Evolutionary conservation across 2,888 invertebrate species (phyloP).

Genomic region (Arrhopalites spinosus): DNA sequence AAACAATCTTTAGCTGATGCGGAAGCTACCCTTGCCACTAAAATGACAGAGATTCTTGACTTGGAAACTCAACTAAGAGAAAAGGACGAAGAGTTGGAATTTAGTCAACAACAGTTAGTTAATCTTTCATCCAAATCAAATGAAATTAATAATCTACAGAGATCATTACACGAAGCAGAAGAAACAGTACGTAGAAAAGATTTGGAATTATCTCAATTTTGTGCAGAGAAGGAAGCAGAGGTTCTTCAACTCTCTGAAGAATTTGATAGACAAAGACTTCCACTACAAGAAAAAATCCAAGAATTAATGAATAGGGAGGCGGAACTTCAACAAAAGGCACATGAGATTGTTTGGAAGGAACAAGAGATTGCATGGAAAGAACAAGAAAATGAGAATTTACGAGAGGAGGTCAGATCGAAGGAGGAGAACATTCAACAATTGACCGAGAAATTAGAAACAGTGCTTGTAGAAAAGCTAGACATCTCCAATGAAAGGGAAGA

Average conservation of each 20-base stretch:
- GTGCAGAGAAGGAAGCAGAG: not conserved
- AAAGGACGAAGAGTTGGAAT: slow-evolving; percentile 35
- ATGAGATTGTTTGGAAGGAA: no score
- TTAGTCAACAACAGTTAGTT: slow-evolving; percentile 28
- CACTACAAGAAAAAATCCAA: not conserved
- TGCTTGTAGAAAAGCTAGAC: no score
- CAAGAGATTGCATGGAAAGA: no score
- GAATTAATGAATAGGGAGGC: no score
- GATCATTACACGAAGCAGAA: slow-evolving; percentile 36
- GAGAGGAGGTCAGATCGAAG: no score
- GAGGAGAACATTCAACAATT: no score
- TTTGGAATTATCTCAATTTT: not conserved
- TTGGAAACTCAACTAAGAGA: slow-evolving; percentile 17
- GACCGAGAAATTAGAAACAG: no score
- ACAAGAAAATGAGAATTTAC: no score
- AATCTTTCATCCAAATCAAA: slow-evolving; percentile 13
- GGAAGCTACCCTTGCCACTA: not conserved
- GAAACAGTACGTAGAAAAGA: not conserved
- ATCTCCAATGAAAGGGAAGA: slow-evolving; percentile 59
- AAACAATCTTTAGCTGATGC: not conserved
- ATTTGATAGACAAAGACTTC: not conserved
- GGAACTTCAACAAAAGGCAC: no score
- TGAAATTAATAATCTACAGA: slow-evolving; percentile 46
- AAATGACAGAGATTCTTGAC: not conserved
- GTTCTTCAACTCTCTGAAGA: not conserved